A percentile compares a stretch with the other conserved stretches of the same genome.
Conservation (phyloP, 2,797 vertebrate species). For the Enteromius viviparus region DNA sequence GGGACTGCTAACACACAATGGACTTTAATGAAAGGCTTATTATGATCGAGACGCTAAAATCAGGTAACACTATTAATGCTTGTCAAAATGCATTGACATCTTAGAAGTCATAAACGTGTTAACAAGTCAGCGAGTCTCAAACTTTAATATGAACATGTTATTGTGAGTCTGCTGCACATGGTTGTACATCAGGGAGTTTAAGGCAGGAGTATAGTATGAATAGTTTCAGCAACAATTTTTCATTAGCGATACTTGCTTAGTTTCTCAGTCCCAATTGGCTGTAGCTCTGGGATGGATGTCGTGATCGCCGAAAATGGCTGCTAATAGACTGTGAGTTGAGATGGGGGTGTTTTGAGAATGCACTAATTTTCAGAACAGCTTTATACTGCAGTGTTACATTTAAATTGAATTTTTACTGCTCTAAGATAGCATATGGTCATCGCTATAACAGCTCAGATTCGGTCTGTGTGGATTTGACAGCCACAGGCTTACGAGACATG, state of each 20-base stretch:
- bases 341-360: slow-evolving; percentile 17
- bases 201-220: background rate
- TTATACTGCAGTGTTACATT: slow-evolving; percentile 16
- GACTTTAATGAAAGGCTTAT: slow-evolving; percentile 27
- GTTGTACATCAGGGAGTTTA: slow-evolving; percentile 11
- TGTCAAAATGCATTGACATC: slow-evolving; percentile 26
- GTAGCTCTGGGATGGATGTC: slow-evolving; percentile 47
- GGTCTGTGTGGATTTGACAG: background rate
- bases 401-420: background rate
- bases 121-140: background rate
- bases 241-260: slow-evolving; percentile 47
- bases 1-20: background rate
- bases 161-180: background rate
- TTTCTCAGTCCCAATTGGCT: slow-evolving; percentile 38
- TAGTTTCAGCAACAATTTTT: slow-evolving; percentile 38
- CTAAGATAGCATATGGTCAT: background rate
- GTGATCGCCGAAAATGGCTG: slow-evolving; percentile 42
- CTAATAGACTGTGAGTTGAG: slow-evolving; percentile 52
- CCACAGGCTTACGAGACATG: background rate
- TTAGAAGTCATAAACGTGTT: slow-evolving; percentile 3
- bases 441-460: background rate
- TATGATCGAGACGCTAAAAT: background rate
- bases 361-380: slow-evolving; percentile 28
- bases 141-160: background rate
- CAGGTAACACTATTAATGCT: slow-evolving; percentile 2